Evolutionary conservation across 2,888 invertebrate genomes (phyloP).

Genomic region (Drosophila limbata): DNA sequence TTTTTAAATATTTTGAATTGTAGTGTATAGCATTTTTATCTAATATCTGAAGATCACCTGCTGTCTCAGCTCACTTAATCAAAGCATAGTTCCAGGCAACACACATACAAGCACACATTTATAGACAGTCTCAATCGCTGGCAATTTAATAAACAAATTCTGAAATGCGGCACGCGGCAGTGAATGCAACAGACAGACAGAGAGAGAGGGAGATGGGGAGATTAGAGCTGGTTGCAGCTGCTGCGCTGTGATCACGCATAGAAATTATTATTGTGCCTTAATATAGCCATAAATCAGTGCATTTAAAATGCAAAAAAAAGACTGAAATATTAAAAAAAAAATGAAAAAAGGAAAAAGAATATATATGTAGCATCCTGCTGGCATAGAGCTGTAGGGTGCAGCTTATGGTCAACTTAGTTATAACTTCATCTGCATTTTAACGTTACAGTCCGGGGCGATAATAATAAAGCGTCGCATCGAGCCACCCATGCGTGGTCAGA

Average conservation of each 20-base stretch:
- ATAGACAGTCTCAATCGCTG: constrained; percentile 30
- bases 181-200: constrained; percentile 4
- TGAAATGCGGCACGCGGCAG: constrained; percentile 28
- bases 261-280: constrained; percentile 80
- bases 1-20: constrained; percentile 1
- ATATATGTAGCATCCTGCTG: constrained; percentile 75
- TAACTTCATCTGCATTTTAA: constrained; percentile 81
- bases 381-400: constrained; percentile 46
- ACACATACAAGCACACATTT: constrained; percentile 19
- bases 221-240: constrained; percentile 20
- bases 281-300: constrained; percentile 79
- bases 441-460: constrained; percentile 40
- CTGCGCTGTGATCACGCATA: constrained; percentile 72
- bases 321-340: constrained; percentile 8
- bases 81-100: constrained; percentile 46
- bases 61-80: constrained; percentile 61
- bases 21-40: constrained; percentile 16
- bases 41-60: constrained; percentile 25
- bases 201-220: background rate
- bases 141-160: constrained; percentile 51
- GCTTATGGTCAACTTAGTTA: constrained; percentile 62
- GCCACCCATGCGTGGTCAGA: constrained; percentile 81
- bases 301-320: constrained; percentile 68
- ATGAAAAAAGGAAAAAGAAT: constrained; percentile 10
- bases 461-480: constrained; percentile 76